Base-by-base conservation (phyloP, 2,888 invertebrate species). In the Argyra leucocephala region DNA sequence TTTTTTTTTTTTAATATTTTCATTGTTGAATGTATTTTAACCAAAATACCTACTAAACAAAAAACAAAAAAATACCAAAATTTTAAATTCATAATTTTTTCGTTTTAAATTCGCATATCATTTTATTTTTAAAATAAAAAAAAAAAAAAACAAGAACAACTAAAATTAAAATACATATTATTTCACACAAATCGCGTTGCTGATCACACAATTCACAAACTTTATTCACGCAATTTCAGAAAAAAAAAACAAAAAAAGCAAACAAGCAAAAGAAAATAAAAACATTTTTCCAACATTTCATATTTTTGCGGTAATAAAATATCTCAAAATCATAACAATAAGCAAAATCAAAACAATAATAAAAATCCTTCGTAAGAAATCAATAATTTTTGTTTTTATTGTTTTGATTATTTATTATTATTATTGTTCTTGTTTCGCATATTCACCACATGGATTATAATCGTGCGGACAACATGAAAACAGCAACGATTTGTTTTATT, bases 281-380 rank as follows among this genome's bases (percentile, higher is more conserved):
- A 48, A 48, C 48, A 48, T 48, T 48, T 48, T 48, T 48, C 31
- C 18, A 48, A 48, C 18, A 48, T 48, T 48, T 48, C 48, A 48
- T 48, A 48, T 48, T 48, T 48, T 48, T 48, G n/a, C 48, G 48
- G 48, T 48, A 48, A 48, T 48, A 48, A 48, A 48, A 48, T 48
- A 48, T 48, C 15, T 48, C 48, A 48, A 15, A 48, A 48, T 18
- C 48, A 15, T 4, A 48, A 48, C 5, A 37, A 37, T 15, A 37
- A 37, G 7, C 5, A 37, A 5, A 37, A 37, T 3, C 5, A 37
- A 3, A 37, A 9, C 31, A 31, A 31, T 12, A 31, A 31, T 12
- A 31, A n/a, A 48, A 48, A 15, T 18, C 48, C 48, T 48, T 48
- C 48, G 18, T 48, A 48, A 48, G 5, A 48, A n/a, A 48, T 48